Evolutionary conservation across 2,888 invertebrate genomes (phyloP), one percentile per base, ranked within the genome.

Genomic region (Tachina fera): DNA sequence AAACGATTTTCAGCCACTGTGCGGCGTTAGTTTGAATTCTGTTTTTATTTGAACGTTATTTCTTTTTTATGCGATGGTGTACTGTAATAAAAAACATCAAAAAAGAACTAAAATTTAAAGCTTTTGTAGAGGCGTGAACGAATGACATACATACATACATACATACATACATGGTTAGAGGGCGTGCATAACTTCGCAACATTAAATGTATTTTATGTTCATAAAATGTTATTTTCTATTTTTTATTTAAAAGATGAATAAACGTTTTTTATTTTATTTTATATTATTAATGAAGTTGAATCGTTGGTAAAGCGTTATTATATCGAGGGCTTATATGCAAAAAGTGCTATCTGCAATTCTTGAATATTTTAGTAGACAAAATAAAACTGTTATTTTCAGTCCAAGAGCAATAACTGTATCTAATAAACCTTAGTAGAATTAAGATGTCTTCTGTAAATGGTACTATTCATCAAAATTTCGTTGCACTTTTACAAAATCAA

Each of bases 121-220:
- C 6, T 63, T 72, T 63, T 53, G 10, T 72, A 60, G 45, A 83
- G 83, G 83, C 83, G 83, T 83, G 47, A 60, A 45, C 67, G 53
- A 77, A 39, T 67, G 49, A 49, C 65, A 31, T 31, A 31, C 31
- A 22, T 22, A 49, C 60, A 3, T 31, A 49, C 65, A 31, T 31
- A 31, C 31, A 22, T 22, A 49, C 60, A 3, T 31, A 31, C 31
- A 68, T 78, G n/a, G 43, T 31, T 63, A 22, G 61, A 75, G 61
- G 83, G 78, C 51, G 83, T 75, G 43, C 74, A 79, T 79, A 79
- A 79, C 74, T 84, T 84, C 61, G 43, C 63, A 70, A 49, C 61
- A 79, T 83, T 75, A 63, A 75, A 83, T 83, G 83, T 58, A 78
- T 74, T 68, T 78, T 47, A 63, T 53, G 1, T 22, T 22, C 22